Evolutionary conservation across 2,797 vertebrate genomes (phyloP).

Genomic region (Pyrocephalus nanus): DNA sequence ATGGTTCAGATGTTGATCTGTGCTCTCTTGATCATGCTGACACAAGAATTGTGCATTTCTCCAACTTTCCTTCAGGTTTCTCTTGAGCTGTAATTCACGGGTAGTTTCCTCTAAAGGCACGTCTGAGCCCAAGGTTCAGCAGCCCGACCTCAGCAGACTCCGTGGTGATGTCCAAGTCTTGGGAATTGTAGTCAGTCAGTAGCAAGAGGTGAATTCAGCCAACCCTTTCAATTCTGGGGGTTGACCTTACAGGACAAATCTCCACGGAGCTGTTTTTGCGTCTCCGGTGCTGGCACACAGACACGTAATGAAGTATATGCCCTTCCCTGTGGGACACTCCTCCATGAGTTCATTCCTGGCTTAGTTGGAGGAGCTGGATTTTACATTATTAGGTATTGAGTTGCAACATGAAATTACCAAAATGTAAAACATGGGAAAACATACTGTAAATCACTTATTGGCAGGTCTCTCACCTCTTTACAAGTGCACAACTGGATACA

Average conservation of each 20-base stretch:
- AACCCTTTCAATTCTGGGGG: background rate
- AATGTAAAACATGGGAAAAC: slow-evolving; percentile 75
- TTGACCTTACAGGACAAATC: background rate
- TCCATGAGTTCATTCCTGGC: slow-evolving; percentile 63
- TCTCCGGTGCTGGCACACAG: slow-evolving; percentile 14
- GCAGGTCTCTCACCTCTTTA: slow-evolving; percentile 70
- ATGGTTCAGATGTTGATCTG: background rate
- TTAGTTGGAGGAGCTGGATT: slow-evolving; percentile 59
- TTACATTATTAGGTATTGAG: slow-evolving; percentile 70
- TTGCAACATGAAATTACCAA: slow-evolving; percentile 73
- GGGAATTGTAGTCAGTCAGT: slow-evolving; percentile 16
- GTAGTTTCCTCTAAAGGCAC: background rate
- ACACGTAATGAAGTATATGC: slow-evolving; percentile 7
- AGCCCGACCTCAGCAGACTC: background rate
- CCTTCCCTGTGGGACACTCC: slow-evolving; percentile 27
- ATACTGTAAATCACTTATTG: slow-evolving; percentile 76
- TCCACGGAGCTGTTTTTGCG: background rate
- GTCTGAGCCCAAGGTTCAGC: background rate
- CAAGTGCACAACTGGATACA: slow-evolving; percentile 31
- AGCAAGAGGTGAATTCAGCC: slow-evolving; percentile 36
- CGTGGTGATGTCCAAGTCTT: background rate
- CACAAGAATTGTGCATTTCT: background rate
- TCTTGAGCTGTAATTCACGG: background rate
- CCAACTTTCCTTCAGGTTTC: background rate
- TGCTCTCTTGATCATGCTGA: background rate